Evolutionary conservation across 2,888 invertebrate species (phyloP).

Genomic region (Villa cingulata): DNA sequence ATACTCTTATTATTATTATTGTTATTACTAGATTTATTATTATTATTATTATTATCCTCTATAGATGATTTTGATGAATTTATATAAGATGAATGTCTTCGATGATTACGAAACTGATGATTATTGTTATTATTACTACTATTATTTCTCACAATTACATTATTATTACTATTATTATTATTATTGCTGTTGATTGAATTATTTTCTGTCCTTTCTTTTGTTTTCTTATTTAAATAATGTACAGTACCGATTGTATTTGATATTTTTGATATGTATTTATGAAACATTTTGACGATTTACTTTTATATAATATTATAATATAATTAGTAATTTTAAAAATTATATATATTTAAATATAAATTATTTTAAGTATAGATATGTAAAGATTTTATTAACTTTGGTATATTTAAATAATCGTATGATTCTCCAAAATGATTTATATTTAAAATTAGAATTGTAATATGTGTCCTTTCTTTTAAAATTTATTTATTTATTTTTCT

Average conservation of each 20-base stretch:
- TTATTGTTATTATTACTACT: not conserved
- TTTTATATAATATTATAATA: too few species aligned
- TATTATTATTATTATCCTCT: not conserved
- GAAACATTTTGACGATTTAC: conserved; percentile 21
- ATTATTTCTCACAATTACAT: not conserved
- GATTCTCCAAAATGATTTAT: too few species aligned
- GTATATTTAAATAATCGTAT: too few species aligned
- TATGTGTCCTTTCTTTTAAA: too few species aligned
- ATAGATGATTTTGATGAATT: not conserved
- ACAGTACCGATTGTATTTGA: conserved; percentile 25
- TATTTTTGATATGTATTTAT: conserved; percentile 33
- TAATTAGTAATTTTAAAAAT: not conserved
- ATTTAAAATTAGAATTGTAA: too few species aligned
- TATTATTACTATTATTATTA: conserved; percentile 3
- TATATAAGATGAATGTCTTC: not conserved
- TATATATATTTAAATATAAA: not conserved
- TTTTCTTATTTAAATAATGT: conserved; percentile 15
- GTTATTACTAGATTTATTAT: not conserved
- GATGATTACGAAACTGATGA: not conserved
- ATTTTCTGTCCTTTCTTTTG: conserved; percentile 8
- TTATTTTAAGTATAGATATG: too few species aligned
- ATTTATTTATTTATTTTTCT: too few species aligned
- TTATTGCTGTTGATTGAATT: not conserved
- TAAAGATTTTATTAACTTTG: too few species aligned
- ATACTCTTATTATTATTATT: not conserved